phyloP scores from a whole-genome alignment of 2,113 vertebrate species.

The Shinisaurus crocodilurus region DNA sequence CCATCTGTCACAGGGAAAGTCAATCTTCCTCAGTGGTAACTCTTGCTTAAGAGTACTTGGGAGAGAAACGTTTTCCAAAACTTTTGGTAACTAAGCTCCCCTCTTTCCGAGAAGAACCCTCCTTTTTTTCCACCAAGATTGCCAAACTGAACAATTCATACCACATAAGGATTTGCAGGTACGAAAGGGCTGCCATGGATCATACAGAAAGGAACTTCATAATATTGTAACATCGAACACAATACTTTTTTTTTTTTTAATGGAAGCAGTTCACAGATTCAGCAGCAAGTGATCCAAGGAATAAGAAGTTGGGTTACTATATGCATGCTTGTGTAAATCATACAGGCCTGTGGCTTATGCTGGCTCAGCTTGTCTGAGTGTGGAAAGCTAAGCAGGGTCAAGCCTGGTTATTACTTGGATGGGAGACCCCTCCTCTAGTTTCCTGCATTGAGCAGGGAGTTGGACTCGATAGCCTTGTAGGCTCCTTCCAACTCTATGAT shows the following conservation, averaged over 20 bases:
- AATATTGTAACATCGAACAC: not conserved
- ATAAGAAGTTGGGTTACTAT: not conserved
- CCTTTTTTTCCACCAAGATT: not conserved
- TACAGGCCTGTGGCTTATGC: too few relatives aligned
- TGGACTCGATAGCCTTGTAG: too few relatives aligned
- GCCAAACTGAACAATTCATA: not conserved
- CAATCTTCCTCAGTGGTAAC: conserved; percentile 58
- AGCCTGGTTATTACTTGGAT: too few relatives aligned
- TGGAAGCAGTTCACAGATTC: not conserved
- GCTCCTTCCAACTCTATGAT: too few relatives aligned
- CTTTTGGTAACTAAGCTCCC: conserved; percentile 1
- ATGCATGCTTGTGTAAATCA: not conserved
- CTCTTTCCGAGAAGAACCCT: not conserved
- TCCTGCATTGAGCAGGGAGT: too few relatives aligned
- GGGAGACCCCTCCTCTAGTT: too few relatives aligned
- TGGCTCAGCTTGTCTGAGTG: too few relatives aligned
- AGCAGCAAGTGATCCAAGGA: not conserved
- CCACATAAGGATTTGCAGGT: not conserved
- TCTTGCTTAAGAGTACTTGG: conserved; percentile 39
- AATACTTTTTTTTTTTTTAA: not conserved
- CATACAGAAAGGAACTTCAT: not conserved
- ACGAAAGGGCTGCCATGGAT: not conserved
- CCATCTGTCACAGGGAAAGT: conserved; percentile 73
- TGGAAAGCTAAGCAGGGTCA: too few relatives aligned
- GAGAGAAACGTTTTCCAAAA: conserved; percentile 19